These are phyloP conservation scores for Xiphophorus maculatus DNA, from an alignment of 2,113 vertebrate species.

Conservation along the genomic window DNA sequence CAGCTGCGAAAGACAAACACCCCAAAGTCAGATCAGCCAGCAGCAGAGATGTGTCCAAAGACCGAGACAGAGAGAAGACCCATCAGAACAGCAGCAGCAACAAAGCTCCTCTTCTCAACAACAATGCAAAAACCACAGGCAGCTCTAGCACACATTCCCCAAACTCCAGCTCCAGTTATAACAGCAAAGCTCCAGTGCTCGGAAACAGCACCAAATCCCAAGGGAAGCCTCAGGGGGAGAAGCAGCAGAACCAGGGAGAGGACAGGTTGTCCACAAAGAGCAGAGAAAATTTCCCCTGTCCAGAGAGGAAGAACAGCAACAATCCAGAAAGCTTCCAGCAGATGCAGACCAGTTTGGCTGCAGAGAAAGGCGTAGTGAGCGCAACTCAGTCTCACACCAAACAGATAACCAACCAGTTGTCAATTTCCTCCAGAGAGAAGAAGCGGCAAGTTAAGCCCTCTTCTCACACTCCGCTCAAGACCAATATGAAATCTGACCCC, in stretches of 20 bases:
- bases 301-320: conserved; percentile 73
- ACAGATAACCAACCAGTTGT: conserved; percentile 75
- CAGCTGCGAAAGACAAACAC: conserved; percentile 80
- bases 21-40: conserved; percentile 74
- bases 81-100: conserved; percentile 69
- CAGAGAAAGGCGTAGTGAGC: conserved; percentile 63
- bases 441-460: conserved; percentile 85
- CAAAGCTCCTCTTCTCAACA: conserved; percentile 71
- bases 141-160: conserved; percentile 48
- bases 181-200: conserved; percentile 64
- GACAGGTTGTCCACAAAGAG: conserved; percentile 81
- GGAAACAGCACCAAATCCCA: conserved; percentile 71
- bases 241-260: conserved; percentile 70
- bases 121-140: conserved; percentile 67
- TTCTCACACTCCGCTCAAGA: conserved; percentile 74
- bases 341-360: conserved; percentile 61
- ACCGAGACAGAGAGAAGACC: conserved; percentile 71
- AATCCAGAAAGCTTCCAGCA: conserved; percentile 73
- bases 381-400: conserved; percentile 67
- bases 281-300: conserved; percentile 71
- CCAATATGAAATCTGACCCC: conserved; percentile 83
- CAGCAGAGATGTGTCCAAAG: conserved; percentile 77
- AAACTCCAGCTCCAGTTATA: conserved; percentile 57
- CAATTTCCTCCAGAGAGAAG: conserved; percentile 80
- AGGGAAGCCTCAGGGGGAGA: conserved; percentile 70